Base-by-base conservation (phyloP, 23 tunicate species). In the Trididemnum clinides region DNA sequence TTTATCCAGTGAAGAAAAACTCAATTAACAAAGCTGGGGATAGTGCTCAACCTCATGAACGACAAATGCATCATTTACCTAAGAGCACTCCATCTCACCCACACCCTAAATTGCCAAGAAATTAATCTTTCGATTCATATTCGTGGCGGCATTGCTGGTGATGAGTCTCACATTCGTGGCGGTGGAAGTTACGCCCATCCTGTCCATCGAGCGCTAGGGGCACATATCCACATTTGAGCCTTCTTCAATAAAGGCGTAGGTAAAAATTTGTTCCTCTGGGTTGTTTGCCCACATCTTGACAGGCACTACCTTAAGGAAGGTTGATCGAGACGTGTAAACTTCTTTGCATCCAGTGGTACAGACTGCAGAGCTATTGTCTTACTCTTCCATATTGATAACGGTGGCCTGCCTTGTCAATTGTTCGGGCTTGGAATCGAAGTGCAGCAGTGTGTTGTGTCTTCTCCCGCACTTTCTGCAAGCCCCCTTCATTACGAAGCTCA, bases 161-260 rank as follows among this genome's bases (percentile, higher is more conserved):
- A 69, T 10, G 7, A 69, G n/a, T 5, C 6, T n/a, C 15, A 69
- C 38, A 29, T 69, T 69, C 35, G 37, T 21, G 7, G 18, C 76
- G 37, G 36, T 5, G 21, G 21, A 5, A 3, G 36, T 15, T 10
- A 69, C 36, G 4, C 76, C 76, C 12, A 69, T 35, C 12, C 30
- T 28, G 6, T 29, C 7, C 4, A n/a, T 37, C 12, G 30, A 31
- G 15, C 76, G 18, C 4, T 7, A 5, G 12, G 76, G 30, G 38
- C 76, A 69, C 7, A 69, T 4, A 37, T 69, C 30, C 76, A 69
- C 76, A 69, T n/a, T 69, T 4, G 76, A 69, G 10, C 76, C 76
- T 37, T 76, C 82, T 0, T 76, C 82, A 0, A 76, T 44, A 28
- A 76, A 76, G 28, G 82, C 82, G 30, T 30, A 31, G 36, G 7